Evolutionary conservation across 92 coral and sea anemone genomes (phyloP).

Genomic region (Porites cylindrica): DNA sequence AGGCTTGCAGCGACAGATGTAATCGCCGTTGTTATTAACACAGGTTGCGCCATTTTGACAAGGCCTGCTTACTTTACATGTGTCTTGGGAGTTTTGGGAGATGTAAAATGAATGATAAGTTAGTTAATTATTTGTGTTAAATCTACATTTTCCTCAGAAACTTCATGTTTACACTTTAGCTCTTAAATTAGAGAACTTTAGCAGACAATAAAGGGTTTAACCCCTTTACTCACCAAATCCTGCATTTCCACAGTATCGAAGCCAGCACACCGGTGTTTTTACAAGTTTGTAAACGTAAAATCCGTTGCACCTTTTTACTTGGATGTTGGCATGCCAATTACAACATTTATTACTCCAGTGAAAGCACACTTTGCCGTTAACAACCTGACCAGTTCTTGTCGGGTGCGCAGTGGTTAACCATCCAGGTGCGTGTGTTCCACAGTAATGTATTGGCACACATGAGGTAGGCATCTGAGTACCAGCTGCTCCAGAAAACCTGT

Average conservation of each 20-base stretch:
- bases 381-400: slow-evolving; percentile 31
- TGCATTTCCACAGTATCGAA: slow-evolving; percentile 53
- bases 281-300: slow-evolving; percentile 41
- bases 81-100: neutral
- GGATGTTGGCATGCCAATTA: slow-evolving; percentile 27
- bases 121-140: no score
- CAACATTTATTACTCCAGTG: slow-evolving; percentile 54
- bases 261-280: slow-evolving; percentile 35
- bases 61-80: slow-evolving; percentile 42
- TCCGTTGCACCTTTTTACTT: slow-evolving; percentile 40
- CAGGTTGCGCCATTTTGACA: slow-evolving; percentile 63
- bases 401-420: slow-evolving; percentile 45
- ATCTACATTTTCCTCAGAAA: no score
- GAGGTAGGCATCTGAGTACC: slow-evolving; percentile 62
- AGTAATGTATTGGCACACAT: slow-evolving; percentile 42
- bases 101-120: no score
- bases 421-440: slow-evolving; percentile 63
- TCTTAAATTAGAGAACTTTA: neutral
- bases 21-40: slow-evolving; percentile 15
- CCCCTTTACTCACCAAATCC: slow-evolving; percentile 1
- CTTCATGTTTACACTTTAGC: no score
- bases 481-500: slow-evolving; percentile 55
- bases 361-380: slow-evolving; percentile 43
- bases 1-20: slow-evolving; percentile 52
- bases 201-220: neutral